Percentiles rank a stretch among this genome's conserved stretches.
Evolutionary conservation across 2,113 vertebrate species (phyloP).

Genomic region (Rhynchomys soricoides): DNA sequence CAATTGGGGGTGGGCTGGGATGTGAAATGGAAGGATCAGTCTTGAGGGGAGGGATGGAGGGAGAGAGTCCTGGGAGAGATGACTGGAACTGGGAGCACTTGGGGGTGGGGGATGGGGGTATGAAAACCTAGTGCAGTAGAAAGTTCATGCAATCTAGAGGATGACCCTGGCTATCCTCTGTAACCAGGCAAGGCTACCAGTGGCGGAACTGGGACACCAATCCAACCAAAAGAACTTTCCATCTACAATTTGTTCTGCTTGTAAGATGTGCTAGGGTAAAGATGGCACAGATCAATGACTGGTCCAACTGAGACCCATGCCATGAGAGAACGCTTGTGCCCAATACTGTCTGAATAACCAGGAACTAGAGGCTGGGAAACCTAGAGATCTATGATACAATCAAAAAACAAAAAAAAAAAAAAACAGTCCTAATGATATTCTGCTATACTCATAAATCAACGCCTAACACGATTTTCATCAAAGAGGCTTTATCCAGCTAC

Average conservation of each 20-base stretch:
- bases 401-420: background rate
- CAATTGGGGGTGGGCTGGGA: background rate
- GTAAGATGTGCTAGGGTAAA: background rate
- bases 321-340: background rate
- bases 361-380: background rate
- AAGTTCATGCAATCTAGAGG: background rate
- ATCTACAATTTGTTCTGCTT: background rate
- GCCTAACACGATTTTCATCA: background rate
- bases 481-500: background rate
- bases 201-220: background rate
- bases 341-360: background rate
- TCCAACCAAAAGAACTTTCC: background rate
- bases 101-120: accelerated
- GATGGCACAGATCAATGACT: background rate
- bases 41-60: too few species aligned
- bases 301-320: background rate
- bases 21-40: background rate
- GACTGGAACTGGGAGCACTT: background rate
- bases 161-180: background rate
- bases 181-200: background rate
- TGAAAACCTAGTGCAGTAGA: background rate
- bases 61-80: background rate
- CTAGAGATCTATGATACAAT: background rate
- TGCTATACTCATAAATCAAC: background rate
- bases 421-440: background rate